Conservation (phyloP, 2,888 invertebrate genomes). For the Caprella mutica region DNA sequence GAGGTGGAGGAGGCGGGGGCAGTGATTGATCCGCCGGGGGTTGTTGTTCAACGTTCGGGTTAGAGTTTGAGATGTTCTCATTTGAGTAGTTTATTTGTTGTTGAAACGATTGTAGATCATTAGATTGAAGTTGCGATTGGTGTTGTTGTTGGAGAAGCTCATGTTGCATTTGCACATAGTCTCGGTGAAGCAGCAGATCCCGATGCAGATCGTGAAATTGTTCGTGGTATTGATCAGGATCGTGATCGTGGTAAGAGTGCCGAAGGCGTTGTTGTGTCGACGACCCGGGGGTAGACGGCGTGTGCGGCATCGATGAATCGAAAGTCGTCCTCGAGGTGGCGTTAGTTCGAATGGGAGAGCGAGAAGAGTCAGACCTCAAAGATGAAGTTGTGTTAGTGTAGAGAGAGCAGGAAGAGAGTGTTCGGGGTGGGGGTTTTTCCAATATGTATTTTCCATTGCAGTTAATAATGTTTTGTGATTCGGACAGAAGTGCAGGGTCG, state of each 20-base stretch:
- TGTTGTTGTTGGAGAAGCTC: constrained; percentile 8
- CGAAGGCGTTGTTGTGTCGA: constrained; percentile 7
- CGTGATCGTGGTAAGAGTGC: constrained; percentile 7
- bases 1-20: constrained; percentile 8
- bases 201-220: constrained; percentile 9
- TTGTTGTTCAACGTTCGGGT: background rate
- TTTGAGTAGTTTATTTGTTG: constrained; percentile 4
- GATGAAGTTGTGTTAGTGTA: constrained; percentile 4
- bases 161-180: constrained; percentile 12
- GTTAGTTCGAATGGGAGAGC: background rate
- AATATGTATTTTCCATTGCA: background rate
- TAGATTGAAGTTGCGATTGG: background rate
- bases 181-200: constrained; percentile 4
- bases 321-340: constrained; percentile 4
- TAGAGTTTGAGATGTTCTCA: constrained; percentile 2
- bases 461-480: constrained; percentile 1
- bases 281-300: constrained; percentile 1
- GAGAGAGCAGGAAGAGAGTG: background rate
- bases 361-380: background rate
- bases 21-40: constrained; percentile 8
- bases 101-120: background rate
- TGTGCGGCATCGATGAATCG: constrained; percentile 4
- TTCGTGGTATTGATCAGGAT: constrained; percentile 9
- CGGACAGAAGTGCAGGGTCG: constrained; percentile 7
- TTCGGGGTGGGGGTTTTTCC: background rate